phyloP scores from a whole-genome alignment of 2,888 invertebrate species.

The Melieria picta region DNA sequence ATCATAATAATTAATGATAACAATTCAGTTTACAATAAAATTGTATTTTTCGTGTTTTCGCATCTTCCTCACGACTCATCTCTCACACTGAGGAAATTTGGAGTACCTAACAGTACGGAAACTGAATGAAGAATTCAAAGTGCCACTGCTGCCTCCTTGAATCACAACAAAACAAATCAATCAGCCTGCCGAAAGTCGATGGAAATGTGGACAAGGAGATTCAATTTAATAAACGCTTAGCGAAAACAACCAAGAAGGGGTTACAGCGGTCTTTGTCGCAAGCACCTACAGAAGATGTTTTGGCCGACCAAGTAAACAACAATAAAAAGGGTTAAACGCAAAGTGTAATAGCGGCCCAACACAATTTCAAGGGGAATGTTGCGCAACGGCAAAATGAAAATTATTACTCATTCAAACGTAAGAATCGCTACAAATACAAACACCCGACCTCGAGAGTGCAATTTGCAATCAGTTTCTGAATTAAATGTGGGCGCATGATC shows the following conservation, averaged over 20 bases:
- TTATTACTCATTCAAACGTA: too few relatives aligned
- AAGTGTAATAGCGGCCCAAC: too few relatives aligned
- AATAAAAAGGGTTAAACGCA: too few relatives aligned
- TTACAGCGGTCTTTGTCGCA: not conserved
- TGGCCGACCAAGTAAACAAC: too few relatives aligned
- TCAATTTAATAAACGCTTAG: not conserved
- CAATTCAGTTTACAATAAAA: slow-evolving; percentile 9
- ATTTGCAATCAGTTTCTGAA: too few relatives aligned
- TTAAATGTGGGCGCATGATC: too few relatives aligned
- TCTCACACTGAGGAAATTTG: not conserved
- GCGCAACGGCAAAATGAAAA: too few relatives aligned
- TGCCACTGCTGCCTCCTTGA: not conserved
- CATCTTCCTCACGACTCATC: not conserved
- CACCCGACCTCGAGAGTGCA: too few relatives aligned
- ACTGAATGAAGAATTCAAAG: not conserved
- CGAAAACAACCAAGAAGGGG: not conserved
- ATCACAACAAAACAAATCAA: not conserved
- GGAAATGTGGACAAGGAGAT: not conserved
- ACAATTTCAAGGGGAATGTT: too few relatives aligned
- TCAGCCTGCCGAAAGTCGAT: not conserved
- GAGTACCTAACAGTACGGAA: not conserved
- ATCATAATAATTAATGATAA: slow-evolving; percentile 40
- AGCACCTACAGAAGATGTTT: too few relatives aligned
- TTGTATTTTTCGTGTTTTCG: not conserved
- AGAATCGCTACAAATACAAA: too few relatives aligned